Base-by-base conservation (phyloP, 2,797 vertebrate genomes). In the Lepus oiostolus region DNA sequence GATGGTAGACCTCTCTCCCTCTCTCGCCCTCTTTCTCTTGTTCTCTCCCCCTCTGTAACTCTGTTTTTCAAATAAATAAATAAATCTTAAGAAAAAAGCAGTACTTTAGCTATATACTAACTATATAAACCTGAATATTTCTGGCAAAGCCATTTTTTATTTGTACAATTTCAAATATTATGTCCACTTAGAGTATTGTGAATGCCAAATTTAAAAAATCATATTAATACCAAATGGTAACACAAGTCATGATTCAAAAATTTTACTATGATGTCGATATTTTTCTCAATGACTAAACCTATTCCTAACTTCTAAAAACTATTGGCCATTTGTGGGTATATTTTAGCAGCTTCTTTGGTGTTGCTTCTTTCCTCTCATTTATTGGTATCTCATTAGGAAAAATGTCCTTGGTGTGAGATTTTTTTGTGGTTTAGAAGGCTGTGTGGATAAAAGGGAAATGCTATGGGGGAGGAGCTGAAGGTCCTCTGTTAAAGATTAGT, bases 101-200 rank as follows among this genome's bases (percentile, higher is more conserved):
- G 7, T 17, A 7, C 2, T 30, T 84, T 50, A 88, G 24, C 3
- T 76, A 30, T 75, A 85, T 80, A 80, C 74, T 83, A 63, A 70
- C 30, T 35, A 74, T 11, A 4, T 82, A 16, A 95, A 50, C 77
- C 87, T 88, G 58, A 85, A 58, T 79, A 62, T 71, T 52, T 85
- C 38, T 47, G 30, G 22, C 13, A 84, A 30, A 47, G 7, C 60
- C 12, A 72, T 62, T 90, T 76, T 26, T 71, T 21, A 71, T 62
- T 76, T 76, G 30, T 68, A 54, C 85, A 91, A 50, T 58, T 3
- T 22, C 63, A 13, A 90, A 38, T 2, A 4, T 10, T 11, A 42
- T 82, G 19, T 74, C 38, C 0, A 24, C 4, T 54, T 50, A 68
- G 28, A 76, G 6, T 90, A 58, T 47, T 76, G 4, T 79, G 54